Evolutionary conservation across 2,888 invertebrate species (phyloP), one percentile per base, ranked within the genome.

Genomic region (Mythimna albipuncta): DNA sequence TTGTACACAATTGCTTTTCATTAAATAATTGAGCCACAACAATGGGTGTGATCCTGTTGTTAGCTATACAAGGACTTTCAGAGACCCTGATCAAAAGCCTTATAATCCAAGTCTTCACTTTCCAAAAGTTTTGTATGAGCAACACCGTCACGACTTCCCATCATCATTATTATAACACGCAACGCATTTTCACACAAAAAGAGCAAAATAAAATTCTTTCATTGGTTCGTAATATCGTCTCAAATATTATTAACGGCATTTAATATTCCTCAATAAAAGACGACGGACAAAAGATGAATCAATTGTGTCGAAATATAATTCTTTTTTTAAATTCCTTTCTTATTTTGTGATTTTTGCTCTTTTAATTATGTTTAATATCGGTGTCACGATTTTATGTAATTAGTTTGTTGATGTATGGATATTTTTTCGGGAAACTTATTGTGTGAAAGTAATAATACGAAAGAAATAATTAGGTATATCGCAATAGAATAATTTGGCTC

Each of bases 271-370:
- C 77, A 79, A 87, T 87, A 84, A 87, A 87, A 79, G 80, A 81
- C 72, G 90, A 89, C 72, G 84, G 86, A 93, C 93, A 94, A 94
- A 93, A 88, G 91, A 87, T 81, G 86, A 85, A 88, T 89, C 90
- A 87, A 86, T 87, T 90, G 88, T 88, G 83, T 85, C 75, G 82
- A 83, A 79, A 82, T 84, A 83, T 81, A 73, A 70, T 69, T 52
- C 19, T 50, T 69, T 73, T 44, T 64, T 61, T 64, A 35, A 16
- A 73, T 65, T 54, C 54, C 54, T 74, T 72, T 62, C 44, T 66
- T n/a, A n/a, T n/a, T n/a, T n/a, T 21, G 6, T 35, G 66, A 65
- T 71, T 77, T 75, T 66, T 77, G 13, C 70, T 78, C 55, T 72
- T 77, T 72, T 84, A 82, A 83, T 82, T 67, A 78, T 81, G 38